Percentiles rank a stretch among this genome's conserved stretches.
phyloP scores from a whole-genome alignment of 2,888 invertebrate genomes.

The Cremastinae sp. region DNA sequence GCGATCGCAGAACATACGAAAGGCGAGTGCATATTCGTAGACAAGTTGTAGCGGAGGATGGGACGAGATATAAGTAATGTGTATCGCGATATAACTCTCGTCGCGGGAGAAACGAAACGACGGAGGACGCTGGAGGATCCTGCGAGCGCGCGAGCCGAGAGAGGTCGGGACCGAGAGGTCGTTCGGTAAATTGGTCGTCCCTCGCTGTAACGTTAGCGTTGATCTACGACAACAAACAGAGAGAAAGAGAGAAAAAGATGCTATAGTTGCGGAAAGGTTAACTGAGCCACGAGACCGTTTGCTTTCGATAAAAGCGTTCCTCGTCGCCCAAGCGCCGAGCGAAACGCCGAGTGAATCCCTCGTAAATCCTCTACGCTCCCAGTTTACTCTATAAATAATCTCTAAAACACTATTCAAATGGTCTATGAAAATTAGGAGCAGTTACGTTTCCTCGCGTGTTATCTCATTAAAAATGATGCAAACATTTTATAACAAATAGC shows the following conservation, averaged over 20 bases:
- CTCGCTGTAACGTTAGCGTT: conserved; percentile 70
- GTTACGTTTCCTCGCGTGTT: no score
- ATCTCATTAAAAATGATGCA: no score
- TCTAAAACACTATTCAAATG: no score
- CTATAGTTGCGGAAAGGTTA: conserved; percentile 77
- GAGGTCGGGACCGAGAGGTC: conserved; percentile 75
- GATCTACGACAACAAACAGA: conserved; percentile 72
- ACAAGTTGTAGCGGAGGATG: background rate
- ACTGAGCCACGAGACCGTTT: conserved; percentile 57
- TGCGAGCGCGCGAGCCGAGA: conserved; percentile 64
- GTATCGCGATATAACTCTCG: conserved; percentile 32
- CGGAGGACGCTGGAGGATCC: conserved; percentile 6
- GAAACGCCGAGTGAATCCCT: no score
- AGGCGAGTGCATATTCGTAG: background rate
- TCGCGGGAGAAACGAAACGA: conserved; percentile 18
- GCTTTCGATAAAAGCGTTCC: conserved; percentile 73
- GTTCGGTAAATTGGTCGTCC: conserved; percentile 76
- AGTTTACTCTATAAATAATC: conserved; percentile 6
- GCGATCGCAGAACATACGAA: background rate
- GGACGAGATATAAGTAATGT: background rate
- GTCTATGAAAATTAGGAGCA: no score
- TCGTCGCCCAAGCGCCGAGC: conserved; percentile 56
- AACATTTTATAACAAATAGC: no score
- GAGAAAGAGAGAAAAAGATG: conserved; percentile 60
- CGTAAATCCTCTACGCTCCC: conserved; percentile 66